phyloP scores from a whole-genome alignment of 2,113 vertebrate species.

The Neopipo cinnamomea region DNA sequence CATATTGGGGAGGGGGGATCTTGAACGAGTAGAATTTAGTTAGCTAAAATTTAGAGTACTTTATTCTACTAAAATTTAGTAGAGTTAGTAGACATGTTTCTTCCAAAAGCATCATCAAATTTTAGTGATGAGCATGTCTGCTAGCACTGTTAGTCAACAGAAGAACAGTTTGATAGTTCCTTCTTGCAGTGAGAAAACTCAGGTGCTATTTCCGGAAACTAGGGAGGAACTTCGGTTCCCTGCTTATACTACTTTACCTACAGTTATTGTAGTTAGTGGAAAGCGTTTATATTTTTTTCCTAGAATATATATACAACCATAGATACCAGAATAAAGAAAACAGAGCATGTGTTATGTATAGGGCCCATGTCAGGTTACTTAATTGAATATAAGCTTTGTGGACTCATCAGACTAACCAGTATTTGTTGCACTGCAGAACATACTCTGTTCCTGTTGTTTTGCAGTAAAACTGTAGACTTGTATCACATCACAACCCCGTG shows the following conservation, averaged over 20 bases:
- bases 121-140: neutral
- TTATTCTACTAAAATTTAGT: neutral
- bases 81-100: neutral
- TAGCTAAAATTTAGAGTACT: neutral
- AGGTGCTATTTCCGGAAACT: neutral
- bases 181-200: neutral
- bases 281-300: neutral
- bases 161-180: neutral
- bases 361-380: neutral
- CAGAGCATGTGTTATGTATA: neutral
- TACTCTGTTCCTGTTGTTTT: neutral
- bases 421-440: neutral
- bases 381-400: neutral
- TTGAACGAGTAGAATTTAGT: neutral
- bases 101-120: neutral
- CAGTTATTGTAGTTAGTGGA: neutral
- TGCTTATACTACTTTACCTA: neutral
- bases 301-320: neutral
- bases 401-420: neutral
- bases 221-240: neutral
- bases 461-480: neutral
- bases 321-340: neutral
- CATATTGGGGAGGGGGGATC: neutral
- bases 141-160: neutral
- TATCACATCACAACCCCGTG: neutral